Percentiles rank a stretch among this genome's conserved stretches.
Evolutionary conservation across 92 coral and sea anemone species (phyloP).

Genomic region (Actinernus sp.): DNA sequence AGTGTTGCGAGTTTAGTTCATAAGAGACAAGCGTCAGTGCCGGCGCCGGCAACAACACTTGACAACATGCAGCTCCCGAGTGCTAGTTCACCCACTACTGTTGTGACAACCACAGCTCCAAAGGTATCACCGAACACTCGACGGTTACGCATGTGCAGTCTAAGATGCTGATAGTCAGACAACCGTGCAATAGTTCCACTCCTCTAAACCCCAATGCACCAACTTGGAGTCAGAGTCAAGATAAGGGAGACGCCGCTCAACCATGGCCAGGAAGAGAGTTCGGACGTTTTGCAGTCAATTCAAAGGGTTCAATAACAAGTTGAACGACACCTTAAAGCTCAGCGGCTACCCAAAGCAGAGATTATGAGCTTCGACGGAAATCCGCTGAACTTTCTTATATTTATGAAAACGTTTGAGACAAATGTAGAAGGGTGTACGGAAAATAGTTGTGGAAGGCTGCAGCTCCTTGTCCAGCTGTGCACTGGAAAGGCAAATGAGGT

Average conservation of each 20-base stretch:
- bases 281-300: no score
- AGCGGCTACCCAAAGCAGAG: constrained; percentile 24
- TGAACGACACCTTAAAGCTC: constrained; percentile 37
- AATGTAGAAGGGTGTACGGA: constrained; percentile 30
- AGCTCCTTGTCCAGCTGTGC: constrained; percentile 47
- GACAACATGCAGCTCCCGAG: no score
- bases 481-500: constrained; percentile 53
- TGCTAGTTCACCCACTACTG: neutral
- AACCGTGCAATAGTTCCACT: no score
- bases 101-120: neutral
- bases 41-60: no score
- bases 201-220: constrained; percentile 6
- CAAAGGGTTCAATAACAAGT: constrained; percentile 40
- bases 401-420: constrained; percentile 28
- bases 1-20: no score
- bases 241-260: no score
- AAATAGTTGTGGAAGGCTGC: constrained; percentile 22
- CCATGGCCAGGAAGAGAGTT: constrained; percentile 41
- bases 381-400: constrained; percentile 20
- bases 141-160: no score
- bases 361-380: constrained; percentile 42
- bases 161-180: no score
- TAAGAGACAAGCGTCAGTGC: no score
- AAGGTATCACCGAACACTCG: no score
- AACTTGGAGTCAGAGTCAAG: no score